These are phyloP conservation scores for Ciona savignyi DNA, from an alignment of 23 tunicate genomes.

Conservation along the genomic window DNA sequence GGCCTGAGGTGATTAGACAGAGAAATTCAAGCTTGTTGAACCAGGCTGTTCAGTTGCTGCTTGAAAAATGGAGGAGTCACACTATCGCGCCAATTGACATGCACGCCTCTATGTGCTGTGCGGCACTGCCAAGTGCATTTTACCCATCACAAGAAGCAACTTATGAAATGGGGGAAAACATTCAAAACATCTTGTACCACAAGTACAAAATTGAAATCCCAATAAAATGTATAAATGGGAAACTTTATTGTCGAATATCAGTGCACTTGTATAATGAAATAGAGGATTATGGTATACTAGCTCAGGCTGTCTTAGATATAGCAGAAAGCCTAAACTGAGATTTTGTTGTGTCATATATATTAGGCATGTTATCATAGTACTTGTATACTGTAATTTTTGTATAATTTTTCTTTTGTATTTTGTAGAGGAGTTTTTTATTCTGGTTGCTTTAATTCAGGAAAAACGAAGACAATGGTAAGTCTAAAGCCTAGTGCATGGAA, in stretches of 20 bases:
- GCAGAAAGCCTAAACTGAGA: too few relatives aligned
- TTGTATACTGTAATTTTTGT: too few relatives aligned
- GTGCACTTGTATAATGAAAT: slow-evolving; percentile 68
- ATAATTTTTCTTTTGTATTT: too few relatives aligned
- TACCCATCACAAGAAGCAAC: slow-evolving; percentile 16
- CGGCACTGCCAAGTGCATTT: slow-evolving; percentile 45
- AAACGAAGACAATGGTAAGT: too few relatives aligned
- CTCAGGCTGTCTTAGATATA: slow-evolving; percentile 53
- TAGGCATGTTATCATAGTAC: too few relatives aligned
- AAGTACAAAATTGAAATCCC: slow-evolving; percentile 68
- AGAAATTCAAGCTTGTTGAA: slow-evolving; percentile 14
- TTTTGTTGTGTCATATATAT: too few relatives aligned
- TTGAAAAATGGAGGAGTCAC: slow-evolving; percentile 35
- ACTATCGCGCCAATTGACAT: slow-evolving; percentile 60
- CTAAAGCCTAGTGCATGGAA: too few relatives aligned
- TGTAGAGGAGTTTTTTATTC: too few relatives aligned
- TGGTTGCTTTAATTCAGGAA: too few relatives aligned
- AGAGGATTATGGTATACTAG: slow-evolving; percentile 46
- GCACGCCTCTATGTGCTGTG: slow-evolving; percentile 75
- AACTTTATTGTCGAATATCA: slow-evolving; percentile 60
- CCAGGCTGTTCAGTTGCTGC: slow-evolving; percentile 32
- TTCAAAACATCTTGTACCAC: slow-evolving; percentile 63
- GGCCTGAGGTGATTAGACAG: slow-evolving; percentile 39
- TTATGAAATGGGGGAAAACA: slow-evolving; percentile 57
- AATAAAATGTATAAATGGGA: slow-evolving; percentile 49